Conservation (phyloP, 2,113 vertebrate genomes). For the Mobula hypostoma region DNA sequence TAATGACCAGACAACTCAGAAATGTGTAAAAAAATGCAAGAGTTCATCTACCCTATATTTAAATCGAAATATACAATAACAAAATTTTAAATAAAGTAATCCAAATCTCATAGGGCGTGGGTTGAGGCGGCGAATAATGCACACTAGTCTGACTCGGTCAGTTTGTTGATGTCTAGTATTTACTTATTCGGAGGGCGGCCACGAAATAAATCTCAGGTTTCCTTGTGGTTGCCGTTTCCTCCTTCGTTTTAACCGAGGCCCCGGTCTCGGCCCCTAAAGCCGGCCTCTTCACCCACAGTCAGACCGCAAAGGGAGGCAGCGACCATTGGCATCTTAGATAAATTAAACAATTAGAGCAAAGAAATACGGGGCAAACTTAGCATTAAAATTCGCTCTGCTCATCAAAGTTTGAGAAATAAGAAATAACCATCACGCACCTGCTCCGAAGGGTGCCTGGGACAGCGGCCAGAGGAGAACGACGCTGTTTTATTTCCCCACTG, state of each 20-base stretch:
- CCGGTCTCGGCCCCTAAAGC: not conserved
- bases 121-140: not conserved
- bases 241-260: conserved; percentile 5
- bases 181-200: not conserved
- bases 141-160: not conserved
- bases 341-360: not conserved
- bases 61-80: not conserved
- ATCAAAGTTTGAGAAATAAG: not conserved
- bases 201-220: conserved; percentile 15
- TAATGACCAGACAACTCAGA: not conserved
- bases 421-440: not conserved
- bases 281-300: not conserved
- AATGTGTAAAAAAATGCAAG: not conserved
- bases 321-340: not conserved
- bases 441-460: not conserved
- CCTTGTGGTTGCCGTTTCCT: conserved; percentile 26
- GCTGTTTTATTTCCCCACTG: not conserved
- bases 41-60: too few relatives aligned
- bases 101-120: not conserved
- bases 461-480: not conserved
- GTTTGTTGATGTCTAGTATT: not conserved
- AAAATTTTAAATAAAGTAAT: not conserved
- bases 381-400: not conserved
- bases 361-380: not conserved
- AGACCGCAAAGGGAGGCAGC: not conserved